These are phyloP conservation scores for Globodera rostochiensis DNA, from an alignment of 1,140 invertebrate species.

Conservation along the genomic window DNA sequence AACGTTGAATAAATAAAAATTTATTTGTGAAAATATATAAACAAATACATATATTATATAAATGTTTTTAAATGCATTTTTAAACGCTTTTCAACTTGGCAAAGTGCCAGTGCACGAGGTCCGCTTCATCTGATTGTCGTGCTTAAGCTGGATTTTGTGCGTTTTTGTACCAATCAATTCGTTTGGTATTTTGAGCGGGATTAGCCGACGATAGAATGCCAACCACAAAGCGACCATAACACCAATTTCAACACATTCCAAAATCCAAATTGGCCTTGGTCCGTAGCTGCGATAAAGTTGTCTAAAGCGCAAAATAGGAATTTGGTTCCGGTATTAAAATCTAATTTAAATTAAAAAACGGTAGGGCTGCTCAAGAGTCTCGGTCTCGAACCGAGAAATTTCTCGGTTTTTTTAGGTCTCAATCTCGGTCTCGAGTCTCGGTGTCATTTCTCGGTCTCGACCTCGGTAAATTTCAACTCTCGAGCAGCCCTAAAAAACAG, in stretches of 20 bases:
- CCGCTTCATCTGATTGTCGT: not conserved
- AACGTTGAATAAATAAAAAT: no score
- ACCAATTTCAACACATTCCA: constrained; percentile 24
- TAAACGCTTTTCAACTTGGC: not conserved
- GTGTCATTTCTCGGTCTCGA: no score
- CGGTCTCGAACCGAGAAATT: no score
- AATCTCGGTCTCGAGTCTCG: no score
- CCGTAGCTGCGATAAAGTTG: constrained; percentile 28
- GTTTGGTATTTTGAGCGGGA: constrained; percentile 10
- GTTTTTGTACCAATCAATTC: constrained; percentile 16
- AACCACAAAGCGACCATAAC: constrained; percentile 26
- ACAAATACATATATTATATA: no score
- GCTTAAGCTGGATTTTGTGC: not conserved
- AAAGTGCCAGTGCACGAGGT: not conserved
- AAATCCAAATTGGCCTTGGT: constrained; percentile 33
- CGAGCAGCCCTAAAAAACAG: not conserved
- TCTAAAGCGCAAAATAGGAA: constrained; percentile 7
- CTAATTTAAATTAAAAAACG: not conserved
- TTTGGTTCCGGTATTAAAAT: not conserved
- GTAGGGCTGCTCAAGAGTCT: no score
- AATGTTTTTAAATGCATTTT: no score
- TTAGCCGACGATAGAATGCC: constrained; percentile 18
- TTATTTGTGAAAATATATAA: no score
- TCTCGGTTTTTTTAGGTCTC: no score
- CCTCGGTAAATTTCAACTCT: no score